These are phyloP conservation scores for Pipa parva DNA, from an alignment of 2,113 vertebrate species.

Conservation along the genomic window DNA sequence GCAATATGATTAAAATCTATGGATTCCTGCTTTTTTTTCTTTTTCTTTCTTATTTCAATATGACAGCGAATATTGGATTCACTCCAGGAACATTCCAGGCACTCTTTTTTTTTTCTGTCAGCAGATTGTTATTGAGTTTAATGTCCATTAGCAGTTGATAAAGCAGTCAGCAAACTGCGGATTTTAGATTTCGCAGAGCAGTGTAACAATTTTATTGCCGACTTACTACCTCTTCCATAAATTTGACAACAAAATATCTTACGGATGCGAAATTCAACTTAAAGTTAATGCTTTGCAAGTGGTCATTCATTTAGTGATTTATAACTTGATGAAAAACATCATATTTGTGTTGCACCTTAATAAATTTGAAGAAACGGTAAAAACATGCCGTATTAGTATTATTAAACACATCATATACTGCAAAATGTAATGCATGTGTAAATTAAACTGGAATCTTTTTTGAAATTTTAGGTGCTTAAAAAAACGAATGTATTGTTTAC, in stretches of 20 bases:
- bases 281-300: background rate
- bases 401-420: too few relatives aligned
- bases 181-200: conserved; percentile 4
- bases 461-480: too few relatives aligned
- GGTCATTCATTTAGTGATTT: background rate
- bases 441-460: too few relatives aligned
- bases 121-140: conserved; percentile 5
- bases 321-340: background rate
- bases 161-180: conserved; percentile 22
- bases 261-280: background rate
- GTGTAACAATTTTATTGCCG: background rate
- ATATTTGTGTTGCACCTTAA: too few relatives aligned
- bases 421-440: too few relatives aligned
- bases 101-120: conserved; percentile 1
- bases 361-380: too few relatives aligned
- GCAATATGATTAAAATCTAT: conserved; percentile 10
- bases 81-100: conserved; percentile 30
- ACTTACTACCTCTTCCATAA: background rate
- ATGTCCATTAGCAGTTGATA: conserved; percentile 17
- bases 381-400: too few relatives aligned
- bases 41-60: background rate
- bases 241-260: background rate
- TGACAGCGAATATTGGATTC: conserved; percentile 6
- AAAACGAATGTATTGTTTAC: too few relatives aligned
- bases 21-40: background rate